Evolutionary conservation across 2,113 vertebrate genomes (phyloP), one percentile per base, ranked within the genome.

Genomic region (Cepphus grylle): DNA sequence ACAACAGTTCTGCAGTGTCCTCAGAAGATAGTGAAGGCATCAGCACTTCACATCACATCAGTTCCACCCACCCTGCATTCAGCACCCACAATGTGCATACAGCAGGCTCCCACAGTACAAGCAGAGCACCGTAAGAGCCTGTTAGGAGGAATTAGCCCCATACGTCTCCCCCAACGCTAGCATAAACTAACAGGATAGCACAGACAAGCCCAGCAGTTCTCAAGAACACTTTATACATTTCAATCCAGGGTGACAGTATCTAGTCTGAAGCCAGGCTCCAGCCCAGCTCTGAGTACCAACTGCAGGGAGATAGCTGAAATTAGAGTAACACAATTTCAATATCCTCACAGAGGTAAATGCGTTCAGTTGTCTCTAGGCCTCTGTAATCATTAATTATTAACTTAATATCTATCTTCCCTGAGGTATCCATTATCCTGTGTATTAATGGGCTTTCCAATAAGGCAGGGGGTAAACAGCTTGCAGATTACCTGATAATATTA

Each of bases 361-460:
- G 3, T 71, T 96, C 94, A 81, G 88, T 95, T 92, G 98, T 97
- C 97, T 90, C 84, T 91, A 97, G 95, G 95, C 94, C 93, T 90
- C 23, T 52, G 88, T 96, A 97, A 97, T 97, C 97, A 98, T 98
- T 97, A 98, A 98, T 98, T 97, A 98, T 96, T 95, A 96, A 53
- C 29, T 88, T 97, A 96, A 95, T 96, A 95, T 94, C 96, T 95
- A 92, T 89, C 94, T 98, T 88, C 95, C 96, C 92, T 83, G 71
- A 96, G 97, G 90, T 96, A 95, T 97, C 96, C 91, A 79, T 97
- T 98, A 97, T 80, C 87, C 86, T 88, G 69, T 73, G 97, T 97
- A 97, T 96, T 97, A 97, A 97, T 78, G 82, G 77, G 9, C 50
- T 61, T 94, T 97, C 81, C 94, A 96, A 85, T 69, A 88, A 78